Evolutionary conservation across 2,888 invertebrate species (phyloP).

Genomic region (Onthophagus sagittarius): DNA sequence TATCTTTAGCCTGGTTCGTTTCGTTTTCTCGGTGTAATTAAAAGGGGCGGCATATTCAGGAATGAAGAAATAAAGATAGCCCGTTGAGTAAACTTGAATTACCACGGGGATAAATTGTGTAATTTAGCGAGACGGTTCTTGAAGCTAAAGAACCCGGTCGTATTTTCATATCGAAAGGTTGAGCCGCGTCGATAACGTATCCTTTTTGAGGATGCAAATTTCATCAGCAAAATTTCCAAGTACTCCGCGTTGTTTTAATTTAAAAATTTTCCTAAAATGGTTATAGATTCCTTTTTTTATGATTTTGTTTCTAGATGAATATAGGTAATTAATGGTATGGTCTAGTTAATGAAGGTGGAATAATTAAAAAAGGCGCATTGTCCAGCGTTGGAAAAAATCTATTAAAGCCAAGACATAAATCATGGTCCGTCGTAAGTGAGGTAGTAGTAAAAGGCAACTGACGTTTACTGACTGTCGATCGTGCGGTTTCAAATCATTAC

Average conservation of each 20-base stretch:
- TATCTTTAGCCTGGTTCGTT: background rate
- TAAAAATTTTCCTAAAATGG: background rate
- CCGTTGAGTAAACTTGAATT: background rate
- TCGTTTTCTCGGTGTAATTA: background rate
- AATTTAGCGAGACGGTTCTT: background rate
- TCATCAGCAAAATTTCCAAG: background rate
- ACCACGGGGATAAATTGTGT: background rate
- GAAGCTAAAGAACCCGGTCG: background rate
- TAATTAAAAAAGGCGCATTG: conserved; percentile 20
- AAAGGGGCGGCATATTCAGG: background rate
- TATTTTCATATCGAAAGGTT: background rate
- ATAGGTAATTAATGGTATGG: conserved; percentile 1
- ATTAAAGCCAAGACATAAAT: conserved; percentile 24
- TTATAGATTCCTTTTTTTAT: background rate
- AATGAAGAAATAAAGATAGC: background rate
- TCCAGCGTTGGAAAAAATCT: conserved; percentile 20
- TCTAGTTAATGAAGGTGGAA: conserved; percentile 19
- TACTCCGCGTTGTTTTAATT: background rate
- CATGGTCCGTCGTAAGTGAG: conserved; percentile 24
- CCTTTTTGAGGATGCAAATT: conserved; percentile 5
- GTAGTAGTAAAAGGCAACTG: conserved; percentile 25
- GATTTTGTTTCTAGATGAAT: background rate
- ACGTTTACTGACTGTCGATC: conserved; percentile 26
- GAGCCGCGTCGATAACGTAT: background rate
- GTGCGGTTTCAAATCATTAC: conserved; percentile 23